Base-by-base conservation (phyloP, 1,140 invertebrate genomes). In the Tetragonula clypearis region DNA sequence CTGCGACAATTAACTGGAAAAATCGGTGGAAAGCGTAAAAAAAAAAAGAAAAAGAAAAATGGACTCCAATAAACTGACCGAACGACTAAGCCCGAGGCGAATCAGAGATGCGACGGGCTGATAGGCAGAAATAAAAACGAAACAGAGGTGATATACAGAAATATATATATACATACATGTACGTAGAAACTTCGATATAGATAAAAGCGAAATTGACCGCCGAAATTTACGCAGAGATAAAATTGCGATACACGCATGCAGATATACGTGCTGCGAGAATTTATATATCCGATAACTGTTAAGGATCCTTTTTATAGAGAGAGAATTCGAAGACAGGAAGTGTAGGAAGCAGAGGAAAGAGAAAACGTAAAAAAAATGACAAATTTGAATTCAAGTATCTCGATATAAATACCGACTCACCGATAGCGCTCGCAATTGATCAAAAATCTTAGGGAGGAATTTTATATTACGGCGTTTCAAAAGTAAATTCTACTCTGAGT, bases 71-170 rank as follows among this genome's bases (percentile, higher is more conserved):
- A 73, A 49, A 73, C n/a, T 53, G 41, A 0, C 23, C 56, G 26
- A 60, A 15, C 49, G 35, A 73, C 35, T n/a, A 30, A 53, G 56
- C 55, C 68, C 9, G 5, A 35, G 35, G 69, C 56, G 58, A 65
- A 60, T 1, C 0, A 41, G 23, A 80, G 68, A 80, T 56, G 30
- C 30, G 35, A 23, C 15, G 41, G 19, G 23, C n/a, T 23, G 79
- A 73, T 81, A 73, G 11, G 58, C 55, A 8, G 14, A 62, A 56
- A 81, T 81, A 81, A 81, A 81, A 81, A 62, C 53, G 56, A 81
- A 65, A 74, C 58, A 30, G 23, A 30, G 56, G 26, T 41, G 41
- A 73, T 72, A 35, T n/a, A 58, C 2, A 81, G 55, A 60, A 62
- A 49, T 49, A 49, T 49, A 49, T 49, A 49, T 49, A 49, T 49